These are phyloP conservation scores for Lepeophtheirus nordmannii DNA, from an alignment of 2,888 invertebrate genomes.

Conservation along the genomic window DNA sequence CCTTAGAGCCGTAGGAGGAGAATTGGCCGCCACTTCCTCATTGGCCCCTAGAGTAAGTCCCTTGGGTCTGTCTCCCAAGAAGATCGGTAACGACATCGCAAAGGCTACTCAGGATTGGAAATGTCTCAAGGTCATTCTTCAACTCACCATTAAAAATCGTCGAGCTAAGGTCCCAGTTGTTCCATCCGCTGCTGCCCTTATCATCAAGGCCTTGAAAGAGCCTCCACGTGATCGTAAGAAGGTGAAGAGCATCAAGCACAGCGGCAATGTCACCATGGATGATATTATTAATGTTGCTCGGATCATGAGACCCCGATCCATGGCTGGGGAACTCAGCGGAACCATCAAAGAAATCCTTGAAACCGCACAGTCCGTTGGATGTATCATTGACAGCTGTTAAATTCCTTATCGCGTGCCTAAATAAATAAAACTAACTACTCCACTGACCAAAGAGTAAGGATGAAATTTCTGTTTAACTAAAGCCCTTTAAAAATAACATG, in stretches of 20 bases:
- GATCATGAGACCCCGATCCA: constrained; percentile 82
- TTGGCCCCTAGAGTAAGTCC: constrained; percentile 99
- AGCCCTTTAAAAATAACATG: no score
- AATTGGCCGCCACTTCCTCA: constrained; percentile 97
- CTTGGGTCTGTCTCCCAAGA: constrained; percentile 97
- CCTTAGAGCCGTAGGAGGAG: constrained; percentile 93
- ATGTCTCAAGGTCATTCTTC: constrained; percentile 93
- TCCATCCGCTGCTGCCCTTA: constrained; percentile 90
- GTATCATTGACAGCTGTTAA: constrained; percentile 68
- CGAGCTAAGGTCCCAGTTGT: constrained; percentile 93
- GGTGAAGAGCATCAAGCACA: constrained; percentile 72
- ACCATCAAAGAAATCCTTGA: constrained; percentile 88
- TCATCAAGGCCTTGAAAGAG: constrained; percentile 95
- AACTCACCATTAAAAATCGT: constrained; percentile 90
- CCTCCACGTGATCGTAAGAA: constrained; percentile 98
- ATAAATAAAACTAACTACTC: no score
- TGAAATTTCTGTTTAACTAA: no score
- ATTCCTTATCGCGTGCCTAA: constrained; percentile 23
- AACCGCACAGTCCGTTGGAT: constrained; percentile 70
- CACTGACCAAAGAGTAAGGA: no score
- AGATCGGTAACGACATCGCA: constrained; percentile 98
- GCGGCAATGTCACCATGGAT: constrained; percentile 83
- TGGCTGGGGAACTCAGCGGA: constrained; percentile 79
- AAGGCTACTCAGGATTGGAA: constrained; percentile 99
- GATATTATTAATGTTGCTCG: constrained; percentile 80